Evolutionary conservation across 2,113 vertebrate genomes (phyloP).

Genomic region (Nothoprocta perdicaria): DNA sequence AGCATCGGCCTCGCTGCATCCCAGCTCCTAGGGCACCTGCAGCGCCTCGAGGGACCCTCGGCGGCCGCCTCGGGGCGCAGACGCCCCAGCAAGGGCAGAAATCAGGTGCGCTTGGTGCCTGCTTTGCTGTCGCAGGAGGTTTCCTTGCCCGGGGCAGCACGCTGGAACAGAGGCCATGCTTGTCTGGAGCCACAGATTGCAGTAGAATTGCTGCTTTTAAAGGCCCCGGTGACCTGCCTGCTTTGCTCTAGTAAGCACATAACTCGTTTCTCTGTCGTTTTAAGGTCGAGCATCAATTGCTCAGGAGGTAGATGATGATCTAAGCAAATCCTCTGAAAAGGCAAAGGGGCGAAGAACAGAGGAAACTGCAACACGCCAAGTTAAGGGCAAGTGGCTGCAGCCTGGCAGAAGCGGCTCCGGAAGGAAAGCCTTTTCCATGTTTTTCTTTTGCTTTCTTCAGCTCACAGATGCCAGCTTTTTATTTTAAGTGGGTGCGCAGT

Average conservation of each 20-base stretch:
- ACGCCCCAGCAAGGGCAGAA: background rate
- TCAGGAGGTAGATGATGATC: background rate
- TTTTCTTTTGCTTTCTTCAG: background rate
- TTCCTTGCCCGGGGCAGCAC: background rate
- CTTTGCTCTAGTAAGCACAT: background rate
- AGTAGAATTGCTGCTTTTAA: background rate
- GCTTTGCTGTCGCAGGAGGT: too few relatives aligned
- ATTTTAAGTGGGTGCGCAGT: background rate
- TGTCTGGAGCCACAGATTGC: background rate
- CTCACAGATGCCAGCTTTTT: background rate
- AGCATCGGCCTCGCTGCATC: too few relatives aligned
- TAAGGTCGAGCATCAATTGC: background rate
- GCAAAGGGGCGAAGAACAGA: background rate
- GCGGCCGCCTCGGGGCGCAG: too few relatives aligned
- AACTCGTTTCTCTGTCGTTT: accelerated
- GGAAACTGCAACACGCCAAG: background rate
- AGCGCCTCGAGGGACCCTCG: background rate
- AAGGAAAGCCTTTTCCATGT: background rate
- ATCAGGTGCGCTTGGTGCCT: background rate
- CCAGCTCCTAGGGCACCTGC: too few relatives aligned
- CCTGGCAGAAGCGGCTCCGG: background rate
- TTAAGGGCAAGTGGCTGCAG: too few relatives aligned
- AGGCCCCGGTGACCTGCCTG: background rate
- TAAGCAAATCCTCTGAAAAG: background rate
- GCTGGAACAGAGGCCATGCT: background rate